Evolutionary conservation across 1,140 invertebrate species (phyloP).

Genomic region (Caenorhabditis remanei): DNA sequence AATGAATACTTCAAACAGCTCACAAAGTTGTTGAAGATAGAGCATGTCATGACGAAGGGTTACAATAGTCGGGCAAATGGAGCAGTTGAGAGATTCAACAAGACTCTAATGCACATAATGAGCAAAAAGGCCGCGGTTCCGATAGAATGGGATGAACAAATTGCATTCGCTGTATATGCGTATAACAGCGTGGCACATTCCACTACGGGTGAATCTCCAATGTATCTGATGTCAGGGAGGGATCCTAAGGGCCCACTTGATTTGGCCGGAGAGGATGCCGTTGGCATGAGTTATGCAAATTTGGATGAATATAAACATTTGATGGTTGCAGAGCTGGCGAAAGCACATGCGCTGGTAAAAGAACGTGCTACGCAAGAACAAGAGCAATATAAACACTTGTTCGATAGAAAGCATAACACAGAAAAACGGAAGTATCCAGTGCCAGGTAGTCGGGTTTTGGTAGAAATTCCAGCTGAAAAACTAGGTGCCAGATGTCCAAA

Average conservation of each 20-base stretch:
- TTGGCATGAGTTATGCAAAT: neutral
- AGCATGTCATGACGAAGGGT: too few species aligned
- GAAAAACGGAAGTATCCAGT: neutral
- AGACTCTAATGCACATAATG: too few species aligned
- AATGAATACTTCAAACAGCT: too few species aligned
- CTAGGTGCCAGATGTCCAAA: conserved; percentile 6
- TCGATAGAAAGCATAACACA: neutral
- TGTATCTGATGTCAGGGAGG: too few species aligned
- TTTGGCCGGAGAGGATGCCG: neutral
- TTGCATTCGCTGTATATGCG: too few species aligned
- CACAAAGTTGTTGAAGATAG: too few species aligned
- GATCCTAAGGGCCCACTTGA: conserved; percentile 11
- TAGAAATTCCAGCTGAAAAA: conserved; percentile 14
- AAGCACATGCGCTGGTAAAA: neutral
- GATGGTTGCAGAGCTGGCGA: neutral
- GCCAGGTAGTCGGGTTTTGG: neutral
- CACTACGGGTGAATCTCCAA: too few species aligned
- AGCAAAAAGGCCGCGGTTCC: too few species aligned
- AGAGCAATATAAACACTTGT: neutral
- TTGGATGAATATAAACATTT: conserved; percentile 31
- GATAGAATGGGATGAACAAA: too few species aligned
- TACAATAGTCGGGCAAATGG: too few species aligned
- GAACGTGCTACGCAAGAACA: neutral
- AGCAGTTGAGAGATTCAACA: too few species aligned
- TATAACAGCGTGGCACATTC: too few species aligned